phyloP scores from a whole-genome alignment of 2,113 vertebrate species.

The Gasterosteus aculeatus region DNA sequence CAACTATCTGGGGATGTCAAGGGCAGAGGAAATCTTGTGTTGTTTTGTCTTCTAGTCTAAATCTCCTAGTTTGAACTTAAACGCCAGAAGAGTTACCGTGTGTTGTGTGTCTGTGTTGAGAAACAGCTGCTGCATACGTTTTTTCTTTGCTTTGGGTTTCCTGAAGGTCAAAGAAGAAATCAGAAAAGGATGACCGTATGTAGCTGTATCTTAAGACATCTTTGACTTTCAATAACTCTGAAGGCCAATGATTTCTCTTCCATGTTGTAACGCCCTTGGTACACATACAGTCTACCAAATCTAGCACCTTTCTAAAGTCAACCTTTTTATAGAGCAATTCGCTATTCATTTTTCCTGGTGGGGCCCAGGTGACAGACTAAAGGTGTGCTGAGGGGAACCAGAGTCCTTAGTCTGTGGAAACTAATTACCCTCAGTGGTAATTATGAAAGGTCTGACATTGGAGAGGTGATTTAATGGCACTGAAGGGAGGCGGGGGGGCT shows the following conservation, averaged over 20 bases:
- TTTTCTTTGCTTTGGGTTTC: conserved; percentile 24
- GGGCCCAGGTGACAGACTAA: conserved; percentile 67
- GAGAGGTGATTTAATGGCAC: conserved; percentile 51
- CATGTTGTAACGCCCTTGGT: conserved; percentile 55
- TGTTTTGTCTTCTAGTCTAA: conserved; percentile 5
- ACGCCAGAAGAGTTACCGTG: neutral
- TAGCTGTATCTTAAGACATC: conserved; percentile 52
- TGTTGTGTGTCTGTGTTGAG: neutral
- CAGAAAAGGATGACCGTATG: conserved; percentile 34
- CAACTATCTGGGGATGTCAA: conserved; percentile 1
- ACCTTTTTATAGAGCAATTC: conserved; percentile 64
- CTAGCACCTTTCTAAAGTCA: conserved; percentile 47
- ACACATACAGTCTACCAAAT: conserved; percentile 30
- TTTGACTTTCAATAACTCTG: conserved; percentile 76
- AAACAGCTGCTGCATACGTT: conserved; percentile 36
- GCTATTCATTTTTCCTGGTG: conserved; percentile 59
- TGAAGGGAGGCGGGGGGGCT: neutral
- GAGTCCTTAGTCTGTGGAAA: conserved; percentile 68
- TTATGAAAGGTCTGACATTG: conserved; percentile 75
- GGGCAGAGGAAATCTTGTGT: conserved; percentile 31
- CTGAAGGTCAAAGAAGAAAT: conserved; percentile 40
- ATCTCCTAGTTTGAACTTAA: too few relatives aligned
- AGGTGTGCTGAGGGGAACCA: conserved; percentile 65
- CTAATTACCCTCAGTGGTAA: conserved; percentile 79
- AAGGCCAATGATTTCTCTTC: conserved; percentile 68